Evolutionary conservation across 2,888 invertebrate species (phyloP), one percentile per base, ranked within the genome.

Genomic region (Octonoba sinensis): DNA sequence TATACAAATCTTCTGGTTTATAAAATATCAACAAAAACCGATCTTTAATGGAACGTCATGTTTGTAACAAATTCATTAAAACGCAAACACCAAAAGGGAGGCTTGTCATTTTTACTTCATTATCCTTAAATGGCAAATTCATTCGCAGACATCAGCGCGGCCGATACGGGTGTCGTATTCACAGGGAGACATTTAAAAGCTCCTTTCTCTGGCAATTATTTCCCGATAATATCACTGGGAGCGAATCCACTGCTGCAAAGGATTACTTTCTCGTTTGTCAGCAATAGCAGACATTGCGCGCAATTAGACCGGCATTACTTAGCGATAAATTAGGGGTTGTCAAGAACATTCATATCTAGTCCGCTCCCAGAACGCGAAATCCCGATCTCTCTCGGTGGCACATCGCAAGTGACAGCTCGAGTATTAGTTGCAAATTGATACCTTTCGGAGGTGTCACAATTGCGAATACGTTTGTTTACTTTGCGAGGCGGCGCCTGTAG

Each of bases 281-380:
- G 67, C 49, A 36, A 36, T 36, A 36, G 36, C 36, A 36, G 65
- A 24, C 57, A 22, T 22, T n/a, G 47, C 46, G 65, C 59, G 60
- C 78, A 72, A 79, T 79, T 79, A 79, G 62, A 27, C 62, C 72
- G 20, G 78, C 78, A 72, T 79, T 79, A 79, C 72, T 79, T 72
- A 67, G 66, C 78, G 72, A 79, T 79, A 79, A 79, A 79, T 79
- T 79, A 79, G 66, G 24, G 78, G 78, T 79, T 79, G 78, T 79
- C 78, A 79, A 46, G 51, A 18, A 46, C 60, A 65, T 44, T 71
- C 77, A 65, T 70, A 71, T 77, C 64, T 18, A 46, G 36, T 56
- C 64, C 20, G 51, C 67, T 66, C 59, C 75, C 22, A 27, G 18
- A 66, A 54, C 47, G n/a, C 20, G 22, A 60, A 27, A 24, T 15